Base-by-base conservation (phyloP, 1,140 invertebrate species). In the Branchinecta lindahli region DNA sequence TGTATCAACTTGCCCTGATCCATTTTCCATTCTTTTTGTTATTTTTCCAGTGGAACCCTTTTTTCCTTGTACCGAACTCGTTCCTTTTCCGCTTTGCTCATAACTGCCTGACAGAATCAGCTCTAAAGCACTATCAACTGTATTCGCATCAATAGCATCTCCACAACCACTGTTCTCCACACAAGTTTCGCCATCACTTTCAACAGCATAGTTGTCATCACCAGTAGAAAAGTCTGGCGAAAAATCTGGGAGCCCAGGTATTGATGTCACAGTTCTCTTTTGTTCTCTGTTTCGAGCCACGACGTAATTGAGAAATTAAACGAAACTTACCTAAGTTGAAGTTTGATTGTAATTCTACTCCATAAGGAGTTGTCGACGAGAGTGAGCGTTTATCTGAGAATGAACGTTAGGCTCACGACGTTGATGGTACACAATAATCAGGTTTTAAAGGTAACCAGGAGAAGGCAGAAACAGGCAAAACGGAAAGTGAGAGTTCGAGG, bases 121-220 rank as follows among this genome's bases (percentile, higher is more conserved):
- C 52, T 61, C 52, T 61, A 61, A 61, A 61, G 52, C n/a, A 52
- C 52, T 61, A 20, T 61, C 52, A 61, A 61, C 6, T 61, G 52
- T 61, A 4, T 61, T 20, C 6, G 2, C 52, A 61, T 61, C 52
- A 61, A 61, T 15, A 61, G 52, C 52, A 61, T 20, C 18, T 61
- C 12, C 18, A 61, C 52, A 15, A 15, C 52, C 18, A 61, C 2
- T 15, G 52, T 12, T 61, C 4, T 61, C 12, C 52, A 61, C 1
- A 33, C 33, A 33, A 20, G 52, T 61, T 61, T 61, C 52, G 12
- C 18, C 12, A 1, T 15, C 52, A 61, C 52, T 61, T 61, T 20
- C 52, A 61, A n/a, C 47, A 9, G 9, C 47, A 52, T 52, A 52
- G 52, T 6, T 61, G 52, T 61, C 18, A 61, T 61, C 52, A 6